Evolutionary conservation across 2,888 invertebrate genomes (phyloP), one percentile per base, ranked within the genome.

Genomic region (Omphaloscelis lunosa): DNA sequence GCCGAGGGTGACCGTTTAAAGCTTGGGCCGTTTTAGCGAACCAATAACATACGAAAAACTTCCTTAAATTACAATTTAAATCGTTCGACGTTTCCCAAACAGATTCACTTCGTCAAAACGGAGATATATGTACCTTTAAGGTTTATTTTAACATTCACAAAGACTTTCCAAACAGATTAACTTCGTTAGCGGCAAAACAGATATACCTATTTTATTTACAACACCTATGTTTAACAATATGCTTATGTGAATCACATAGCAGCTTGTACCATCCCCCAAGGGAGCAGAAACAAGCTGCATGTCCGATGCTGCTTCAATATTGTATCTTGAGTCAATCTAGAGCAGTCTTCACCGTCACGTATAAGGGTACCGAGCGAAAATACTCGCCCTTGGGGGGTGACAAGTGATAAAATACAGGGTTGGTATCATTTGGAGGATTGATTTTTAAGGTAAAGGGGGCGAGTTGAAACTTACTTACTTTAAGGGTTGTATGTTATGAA

Each of bases 241-340:
- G 41, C 34, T 66, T 62, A 56, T 39, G 20, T 45, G 1, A 58
- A 39, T 80, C 53, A 72, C 79, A 56, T 61, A 69, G 15, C 56
- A 62, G 51, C 66, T 71, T n/a, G 51, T 34, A 7, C 15, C 27
- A 20, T 12, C 9, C 8, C 66, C 12, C 53, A 29, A 39, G 53
- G 53, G 23, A 34, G 15, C 5, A 63, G 20, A 61, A 66, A 51
- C 74, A 56, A 71, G 67, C 79, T 83, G 72, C 59, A 61, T 68
- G 39, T n/a, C 39, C 12, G 48, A 61, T 69, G 51, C 34, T 29
- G 59, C 23, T 67, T 11, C n/a, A 51, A 70, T 72, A 20, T 67
- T 65, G 23, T 82, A 59, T 29, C 39, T 29, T 6, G 48, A 83
- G 72, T 80, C 59, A 80, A 80, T 84, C 70, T 62, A 29, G 62